Evolutionary conservation across 2,797 vertebrate genomes (phyloP).

Genomic region (Poliocrania exsul): DNA sequence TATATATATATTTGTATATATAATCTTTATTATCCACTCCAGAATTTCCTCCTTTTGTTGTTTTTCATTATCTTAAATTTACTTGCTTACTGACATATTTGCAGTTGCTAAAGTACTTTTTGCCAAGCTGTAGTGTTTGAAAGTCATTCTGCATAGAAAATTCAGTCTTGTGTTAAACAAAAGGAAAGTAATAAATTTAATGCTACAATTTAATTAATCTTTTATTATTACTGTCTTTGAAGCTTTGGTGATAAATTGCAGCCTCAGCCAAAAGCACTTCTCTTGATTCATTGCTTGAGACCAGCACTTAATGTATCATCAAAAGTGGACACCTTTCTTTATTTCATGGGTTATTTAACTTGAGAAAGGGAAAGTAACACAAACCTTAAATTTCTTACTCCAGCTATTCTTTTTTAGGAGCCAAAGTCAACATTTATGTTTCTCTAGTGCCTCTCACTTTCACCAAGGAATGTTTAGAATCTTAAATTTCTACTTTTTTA

Average conservation of each 20-base stretch:
- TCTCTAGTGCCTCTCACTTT: constrained; percentile 79
- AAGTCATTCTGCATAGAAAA: constrained; percentile 75
- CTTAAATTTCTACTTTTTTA: constrained; percentile 73
- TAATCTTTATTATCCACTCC: constrained; percentile 47
- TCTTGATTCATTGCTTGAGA: constrained; percentile 78
- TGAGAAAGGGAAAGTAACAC: constrained; percentile 82
- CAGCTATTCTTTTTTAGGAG: constrained; percentile 83
- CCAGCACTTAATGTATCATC: constrained; percentile 83
- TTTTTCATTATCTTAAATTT: constrained; percentile 53
- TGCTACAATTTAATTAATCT: constrained; percentile 82
- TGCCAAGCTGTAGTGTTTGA: constrained; percentile 43
- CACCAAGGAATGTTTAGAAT: constrained; percentile 82
- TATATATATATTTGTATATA: background rate
- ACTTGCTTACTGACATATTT: constrained; percentile 54
- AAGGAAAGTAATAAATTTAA: constrained; percentile 72
- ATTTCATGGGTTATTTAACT: constrained; percentile 86
- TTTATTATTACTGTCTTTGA: constrained; percentile 80
- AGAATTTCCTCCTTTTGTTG: constrained; percentile 57
- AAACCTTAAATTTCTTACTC: constrained; percentile 82
- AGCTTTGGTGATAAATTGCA: constrained; percentile 78
- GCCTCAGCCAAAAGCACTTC: constrained; percentile 75
- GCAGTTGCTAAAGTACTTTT: constrained; percentile 56
- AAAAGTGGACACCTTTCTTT: constrained; percentile 84
- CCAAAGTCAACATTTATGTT: constrained; percentile 85
- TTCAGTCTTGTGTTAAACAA: constrained; percentile 69